Percentiles rank a stretch among this genome's conserved stretches.
Conservation (phyloP, 2,113 vertebrate species). For the Etheostoma cragini region DNA sequence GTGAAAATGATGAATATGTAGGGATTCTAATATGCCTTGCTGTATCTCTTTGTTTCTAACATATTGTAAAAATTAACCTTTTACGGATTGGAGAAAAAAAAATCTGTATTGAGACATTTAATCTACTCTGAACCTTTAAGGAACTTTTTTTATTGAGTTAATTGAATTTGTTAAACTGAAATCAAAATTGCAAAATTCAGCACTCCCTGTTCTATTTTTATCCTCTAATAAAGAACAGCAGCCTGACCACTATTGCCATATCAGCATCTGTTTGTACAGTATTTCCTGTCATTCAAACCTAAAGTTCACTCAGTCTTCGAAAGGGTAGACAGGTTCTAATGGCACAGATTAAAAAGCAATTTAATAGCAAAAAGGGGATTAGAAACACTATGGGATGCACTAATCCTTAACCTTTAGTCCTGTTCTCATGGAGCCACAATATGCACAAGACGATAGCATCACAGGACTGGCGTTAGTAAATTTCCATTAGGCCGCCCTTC, state of each 20-base stretch:
- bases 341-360: slow-evolving; percentile 79
- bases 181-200: slow-evolving; percentile 15
- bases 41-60: background rate
- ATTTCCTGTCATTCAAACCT: slow-evolving; percentile 68
- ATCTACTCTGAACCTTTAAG: slow-evolving; percentile 14
- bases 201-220: slow-evolving; percentile 36
- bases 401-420: slow-evolving; percentile 83
- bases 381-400: slow-evolving; percentile 73
- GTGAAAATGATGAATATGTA: background rate
- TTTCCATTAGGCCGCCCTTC: slow-evolving; percentile 77
- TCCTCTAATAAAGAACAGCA: slow-evolving; percentile 5
- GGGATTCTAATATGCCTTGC: slow-evolving; percentile 13
- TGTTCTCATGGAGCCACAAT: slow-evolving; percentile 79
- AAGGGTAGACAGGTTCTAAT: slow-evolving; percentile 72
- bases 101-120: background rate
- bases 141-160: background rate
- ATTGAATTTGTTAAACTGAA: slow-evolving; percentile 15
- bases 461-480: slow-evolving; percentile 70
- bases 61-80: slow-evolving; percentile 3
- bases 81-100: background rate
- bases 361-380: slow-evolving; percentile 82
- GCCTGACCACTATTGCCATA: slow-evolving; percentile 15
- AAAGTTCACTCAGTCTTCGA: slow-evolving; percentile 70
- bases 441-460: slow-evolving; percentile 78
- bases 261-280: slow-evolving; percentile 56